phyloP scores from a whole-genome alignment of 2,113 vertebrate species.

The Cheilinus undulatus region DNA sequence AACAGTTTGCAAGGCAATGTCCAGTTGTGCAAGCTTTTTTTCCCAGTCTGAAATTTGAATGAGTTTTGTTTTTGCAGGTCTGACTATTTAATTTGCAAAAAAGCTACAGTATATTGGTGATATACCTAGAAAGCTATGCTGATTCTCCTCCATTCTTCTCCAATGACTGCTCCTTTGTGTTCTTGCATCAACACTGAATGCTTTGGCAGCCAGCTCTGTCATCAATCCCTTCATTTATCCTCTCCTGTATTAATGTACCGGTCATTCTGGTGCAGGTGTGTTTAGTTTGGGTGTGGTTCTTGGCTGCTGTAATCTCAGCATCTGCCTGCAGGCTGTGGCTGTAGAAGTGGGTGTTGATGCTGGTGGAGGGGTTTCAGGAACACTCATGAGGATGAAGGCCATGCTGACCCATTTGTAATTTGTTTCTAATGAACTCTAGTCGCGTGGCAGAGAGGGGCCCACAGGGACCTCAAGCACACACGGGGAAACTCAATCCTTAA shows the following conservation, averaged over 20 bases:
- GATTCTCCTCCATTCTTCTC: neutral
- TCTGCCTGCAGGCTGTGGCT: conserved; percentile 46
- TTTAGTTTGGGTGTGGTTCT: conserved; percentile 59
- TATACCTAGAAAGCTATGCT: neutral
- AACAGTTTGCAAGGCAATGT: too few species aligned
- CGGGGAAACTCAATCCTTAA: conserved; percentile 36
- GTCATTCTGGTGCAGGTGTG: conserved; percentile 57
- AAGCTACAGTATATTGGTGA: too few species aligned
- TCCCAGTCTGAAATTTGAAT: too few species aligned
- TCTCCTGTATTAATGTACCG: conserved; percentile 23
- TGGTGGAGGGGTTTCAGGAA: conserved; percentile 16
- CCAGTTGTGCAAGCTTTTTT: too few species aligned
- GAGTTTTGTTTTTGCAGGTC: too few species aligned
- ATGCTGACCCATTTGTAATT: conserved; percentile 54
- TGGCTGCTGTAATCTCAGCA: conserved; percentile 48
- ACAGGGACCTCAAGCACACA: conserved; percentile 38
- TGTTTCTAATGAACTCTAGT: conserved; percentile 66
- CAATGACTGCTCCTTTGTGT: neutral
- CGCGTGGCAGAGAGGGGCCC: conserved; percentile 63
- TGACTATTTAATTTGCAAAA: too few species aligned
- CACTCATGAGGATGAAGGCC: conserved; percentile 37
- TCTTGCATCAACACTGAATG: neutral
- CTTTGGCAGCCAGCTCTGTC: neutral
- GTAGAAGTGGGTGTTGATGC: neutral
- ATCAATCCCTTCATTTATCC: neutral